A percentile compares a stretch with the other conserved stretches of the same genome.
Evolutionary conservation across 1,140 invertebrate genomes (phyloP).

Genomic region (Cataglyphis hispanica): DNA sequence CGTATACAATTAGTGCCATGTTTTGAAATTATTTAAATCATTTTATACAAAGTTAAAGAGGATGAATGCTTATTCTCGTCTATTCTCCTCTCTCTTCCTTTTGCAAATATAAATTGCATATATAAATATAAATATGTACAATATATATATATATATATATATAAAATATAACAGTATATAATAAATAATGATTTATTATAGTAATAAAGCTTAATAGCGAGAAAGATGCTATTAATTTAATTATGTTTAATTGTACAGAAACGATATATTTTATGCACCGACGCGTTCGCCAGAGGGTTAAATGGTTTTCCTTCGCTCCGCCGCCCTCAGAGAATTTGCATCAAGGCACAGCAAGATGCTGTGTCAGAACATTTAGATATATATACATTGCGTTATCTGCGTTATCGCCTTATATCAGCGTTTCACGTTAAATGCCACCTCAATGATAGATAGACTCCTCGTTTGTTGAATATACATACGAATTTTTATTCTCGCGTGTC

Average conservation of each 20-base stretch:
- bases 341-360: constrained; percentile 11
- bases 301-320: constrained; percentile 34
- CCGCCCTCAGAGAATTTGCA: constrained; percentile 36
- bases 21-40: not conserved
- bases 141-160: too few relatives aligned
- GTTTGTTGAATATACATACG: not conserved
- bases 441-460: constrained; percentile 24
- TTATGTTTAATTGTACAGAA: constrained; percentile 25
- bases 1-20: too few relatives aligned
- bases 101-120: not conserved
- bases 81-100: too few relatives aligned
- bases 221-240: constrained; percentile 28
- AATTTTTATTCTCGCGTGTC: constrained; percentile 31
- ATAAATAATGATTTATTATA: not conserved
- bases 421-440: constrained; percentile 24
- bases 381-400: constrained; percentile 43
- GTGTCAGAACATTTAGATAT: constrained; percentile 11
- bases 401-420: constrained; percentile 45
- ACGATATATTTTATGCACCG: constrained; percentile 19
- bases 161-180: too few relatives aligned
- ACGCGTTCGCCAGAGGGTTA: constrained; percentile 15
- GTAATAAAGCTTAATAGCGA: constrained; percentile 7
- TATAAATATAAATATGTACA: not conserved
- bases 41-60: not conserved
- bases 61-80: not conserved